Percentiles rank a stretch among this genome's conserved stretches.
Conservation (phyloP, 2,797 vertebrate species). For the Gila robusta region DNA sequence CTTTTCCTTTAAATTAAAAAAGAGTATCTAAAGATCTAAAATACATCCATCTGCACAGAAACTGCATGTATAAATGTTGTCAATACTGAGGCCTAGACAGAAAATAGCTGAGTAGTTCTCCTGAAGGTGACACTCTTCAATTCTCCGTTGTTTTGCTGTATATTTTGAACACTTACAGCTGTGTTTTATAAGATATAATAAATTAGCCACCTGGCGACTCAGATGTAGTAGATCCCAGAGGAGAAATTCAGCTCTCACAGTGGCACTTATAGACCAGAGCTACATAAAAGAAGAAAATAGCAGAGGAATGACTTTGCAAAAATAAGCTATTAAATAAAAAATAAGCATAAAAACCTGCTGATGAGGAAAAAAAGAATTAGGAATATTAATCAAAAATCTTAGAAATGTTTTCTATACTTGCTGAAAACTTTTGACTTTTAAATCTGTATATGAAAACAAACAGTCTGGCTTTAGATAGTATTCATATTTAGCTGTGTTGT, state of each 20-base stretch:
- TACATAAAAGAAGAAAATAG: background rate
- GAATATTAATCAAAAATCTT: background rate
- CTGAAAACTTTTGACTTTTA: background rate
- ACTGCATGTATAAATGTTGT: background rate
- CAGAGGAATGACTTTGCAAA: background rate
- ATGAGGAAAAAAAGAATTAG: background rate
- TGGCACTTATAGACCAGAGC: background rate
- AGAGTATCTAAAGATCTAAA: background rate
- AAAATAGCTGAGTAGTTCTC: background rate
- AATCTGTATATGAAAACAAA: background rate
- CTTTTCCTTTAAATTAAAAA: background rate
- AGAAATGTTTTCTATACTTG: background rate
- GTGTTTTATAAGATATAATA: constrained; percentile 1
- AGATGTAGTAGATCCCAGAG: background rate
- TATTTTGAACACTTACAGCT: background rate
- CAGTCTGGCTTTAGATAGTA: background rate
- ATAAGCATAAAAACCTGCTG: background rate
- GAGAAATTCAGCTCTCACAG: background rate
- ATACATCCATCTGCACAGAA: background rate
- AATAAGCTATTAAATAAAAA: background rate
- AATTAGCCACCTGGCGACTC: background rate
- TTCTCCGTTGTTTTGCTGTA: background rate
- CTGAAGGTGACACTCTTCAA: background rate
- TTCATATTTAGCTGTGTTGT: background rate
- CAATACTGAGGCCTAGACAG: background rate